Percentiles rank a stretch among this genome's conserved stretches.
These are phyloP conservation scores for Holacanthella duospinosa DNA, from an alignment of 2,888 invertebrate genomes.

Conservation along the genomic window DNA sequence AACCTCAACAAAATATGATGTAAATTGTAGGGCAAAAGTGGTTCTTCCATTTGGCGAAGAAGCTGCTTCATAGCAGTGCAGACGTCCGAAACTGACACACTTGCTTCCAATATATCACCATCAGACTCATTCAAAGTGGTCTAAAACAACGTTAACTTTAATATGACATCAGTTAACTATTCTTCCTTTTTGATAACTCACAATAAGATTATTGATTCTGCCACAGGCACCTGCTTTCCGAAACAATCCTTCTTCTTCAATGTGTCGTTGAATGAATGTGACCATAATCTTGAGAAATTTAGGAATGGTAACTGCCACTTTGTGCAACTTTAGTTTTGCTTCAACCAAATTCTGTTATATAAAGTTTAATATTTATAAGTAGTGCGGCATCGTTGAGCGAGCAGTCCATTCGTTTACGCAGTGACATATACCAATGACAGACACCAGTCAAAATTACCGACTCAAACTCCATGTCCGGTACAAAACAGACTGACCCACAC, in stretches of 20 bases:
- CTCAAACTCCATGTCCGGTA: no score
- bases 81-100: constrained; percentile 70
- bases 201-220: constrained; percentile 71
- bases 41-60: constrained; percentile 72
- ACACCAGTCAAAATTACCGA: no score
- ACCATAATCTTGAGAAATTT: constrained; percentile 61
- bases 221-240: constrained; percentile 76
- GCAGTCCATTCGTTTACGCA: no score
- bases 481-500: no score
- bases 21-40: constrained; percentile 59
- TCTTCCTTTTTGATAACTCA: constrained; percentile 40
- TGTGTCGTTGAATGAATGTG: constrained; percentile 55
- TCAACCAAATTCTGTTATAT: neutral
- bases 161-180: constrained; percentile 11
- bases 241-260: constrained; percentile 71
- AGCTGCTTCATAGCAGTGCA: constrained; percentile 77
- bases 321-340: neutral
- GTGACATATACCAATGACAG: no score
- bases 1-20: constrained; percentile 61
- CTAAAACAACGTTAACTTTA: neutral
- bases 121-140: constrained; percentile 48
- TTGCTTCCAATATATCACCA: constrained; percentile 57
- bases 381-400: no score
- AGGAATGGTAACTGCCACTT: constrained; percentile 47
- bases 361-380: no score